phyloP scores from a whole-genome alignment of 1,140 invertebrate species.

The Drosophila burlai region DNA sequence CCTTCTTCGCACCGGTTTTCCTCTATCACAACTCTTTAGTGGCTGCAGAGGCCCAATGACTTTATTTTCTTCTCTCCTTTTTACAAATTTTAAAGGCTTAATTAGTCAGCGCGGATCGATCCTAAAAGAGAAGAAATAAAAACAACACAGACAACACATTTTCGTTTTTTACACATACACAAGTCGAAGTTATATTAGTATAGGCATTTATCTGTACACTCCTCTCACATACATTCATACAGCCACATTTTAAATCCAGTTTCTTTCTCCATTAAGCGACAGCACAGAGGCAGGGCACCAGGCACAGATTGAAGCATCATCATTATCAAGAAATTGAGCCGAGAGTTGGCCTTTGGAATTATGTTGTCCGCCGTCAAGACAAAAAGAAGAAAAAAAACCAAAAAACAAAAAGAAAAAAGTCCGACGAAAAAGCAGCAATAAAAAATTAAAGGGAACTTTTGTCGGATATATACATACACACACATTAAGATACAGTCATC shows the following conservation, averaged over 20 bases:
- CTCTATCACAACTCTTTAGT: constrained; percentile 23
- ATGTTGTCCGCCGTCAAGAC: constrained; percentile 32
- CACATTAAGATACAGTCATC: background rate
- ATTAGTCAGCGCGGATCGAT: constrained; percentile 70
- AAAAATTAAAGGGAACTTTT: constrained; percentile 20
- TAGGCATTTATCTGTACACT: constrained; percentile 1
- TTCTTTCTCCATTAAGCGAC: constrained; percentile 52
- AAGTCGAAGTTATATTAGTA: background rate
- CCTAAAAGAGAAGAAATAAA: constrained; percentile 36
- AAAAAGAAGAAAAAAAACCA: constrained; percentile 1
- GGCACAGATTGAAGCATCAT: constrained; percentile 54
- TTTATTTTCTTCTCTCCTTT: constrained; percentile 59
- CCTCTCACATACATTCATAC: constrained; percentile 1
- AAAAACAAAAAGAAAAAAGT: constrained; percentile 11
- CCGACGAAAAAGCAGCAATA: constrained; percentile 7
- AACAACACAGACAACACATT: background rate
- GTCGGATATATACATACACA: constrained; percentile 5
- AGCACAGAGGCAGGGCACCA: constrained; percentile 24
- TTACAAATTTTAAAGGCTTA: constrained; percentile 72
- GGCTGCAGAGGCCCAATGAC: constrained; percentile 57
- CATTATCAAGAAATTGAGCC: constrained; percentile 57
- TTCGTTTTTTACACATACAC: constrained; percentile 16
- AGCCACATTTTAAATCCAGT: constrained; percentile 43
- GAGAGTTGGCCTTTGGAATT: constrained; percentile 44
- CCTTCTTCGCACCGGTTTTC: background rate